Evolutionary conservation across 2,888 invertebrate genomes (phyloP).

Genomic region (Shargacucullia verbasci): DNA sequence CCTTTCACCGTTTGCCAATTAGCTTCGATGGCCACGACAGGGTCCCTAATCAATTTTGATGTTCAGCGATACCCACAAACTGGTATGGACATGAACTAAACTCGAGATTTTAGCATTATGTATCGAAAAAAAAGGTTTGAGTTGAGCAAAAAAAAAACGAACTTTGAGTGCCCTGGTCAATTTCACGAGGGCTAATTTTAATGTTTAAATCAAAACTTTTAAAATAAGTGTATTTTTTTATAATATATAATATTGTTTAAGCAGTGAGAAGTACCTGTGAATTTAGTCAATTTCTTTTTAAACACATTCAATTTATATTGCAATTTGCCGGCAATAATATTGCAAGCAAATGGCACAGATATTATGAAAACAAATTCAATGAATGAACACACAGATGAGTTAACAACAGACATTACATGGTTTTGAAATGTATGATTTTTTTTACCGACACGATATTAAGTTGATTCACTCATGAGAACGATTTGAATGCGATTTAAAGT

Average conservation of each 20-base stretch:
- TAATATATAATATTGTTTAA: constrained; percentile 11
- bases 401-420: constrained; percentile 19
- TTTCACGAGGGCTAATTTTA: too few relatives aligned
- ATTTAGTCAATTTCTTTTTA: constrained; percentile 40
- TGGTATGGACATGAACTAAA: constrained; percentile 39
- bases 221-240: neutral
- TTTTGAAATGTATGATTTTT: constrained; percentile 22
- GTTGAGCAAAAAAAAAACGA: constrained; percentile 12
- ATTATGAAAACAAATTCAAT: constrained; percentile 11
- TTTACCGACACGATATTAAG: constrained; percentile 10
- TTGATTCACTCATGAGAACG: constrained; percentile 14
- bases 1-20: constrained; percentile 79
- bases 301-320: constrained; percentile 18
- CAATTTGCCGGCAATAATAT: constrained; percentile 18
- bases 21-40: constrained; percentile 83
- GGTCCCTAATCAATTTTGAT: constrained; percentile 72
- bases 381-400: constrained; percentile 38
- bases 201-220: too few relatives aligned
- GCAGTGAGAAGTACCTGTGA: constrained; percentile 40
- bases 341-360: constrained; percentile 29
- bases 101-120: constrained; percentile 17
- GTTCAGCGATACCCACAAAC: constrained; percentile 54
- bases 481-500: constrained; percentile 14
- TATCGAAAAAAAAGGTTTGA: constrained; percentile 25
- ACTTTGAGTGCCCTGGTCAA: too few relatives aligned